These are phyloP conservation scores for Saturnia pavonia DNA, from an alignment of 2,888 invertebrate species.

Conservation along the genomic window DNA sequence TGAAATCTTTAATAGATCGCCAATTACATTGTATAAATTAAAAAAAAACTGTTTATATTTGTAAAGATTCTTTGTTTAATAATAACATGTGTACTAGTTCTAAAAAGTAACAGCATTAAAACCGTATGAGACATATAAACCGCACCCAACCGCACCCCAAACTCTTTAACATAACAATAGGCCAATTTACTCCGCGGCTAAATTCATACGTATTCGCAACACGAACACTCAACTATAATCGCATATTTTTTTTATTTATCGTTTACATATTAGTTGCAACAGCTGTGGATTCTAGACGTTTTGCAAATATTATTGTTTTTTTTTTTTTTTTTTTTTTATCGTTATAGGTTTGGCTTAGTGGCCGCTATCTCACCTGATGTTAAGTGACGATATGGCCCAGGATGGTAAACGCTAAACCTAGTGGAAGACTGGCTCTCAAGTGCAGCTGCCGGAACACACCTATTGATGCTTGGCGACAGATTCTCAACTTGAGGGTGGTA, in stretches of 20 bases:
- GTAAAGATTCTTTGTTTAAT: neutral
- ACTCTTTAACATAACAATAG: constrained; percentile 1
- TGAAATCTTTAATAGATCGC: too few relatives aligned
- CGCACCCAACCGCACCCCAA: neutral
- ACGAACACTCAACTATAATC: neutral
- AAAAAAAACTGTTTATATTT: too few relatives aligned
- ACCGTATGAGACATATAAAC: constrained; percentile 11
- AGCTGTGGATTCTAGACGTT: neutral
- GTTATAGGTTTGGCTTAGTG: too few relatives aligned
- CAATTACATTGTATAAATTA: too few relatives aligned
- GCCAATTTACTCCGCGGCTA: constrained; percentile 8
- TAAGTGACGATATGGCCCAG: too few relatives aligned
- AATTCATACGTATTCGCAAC: constrained; percentile 7
- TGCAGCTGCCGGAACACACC: too few relatives aligned
- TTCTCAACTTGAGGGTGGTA: too few relatives aligned
- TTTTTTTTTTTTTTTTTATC: too few relatives aligned
- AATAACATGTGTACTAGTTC: neutral
- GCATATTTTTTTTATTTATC: constrained; percentile 5
- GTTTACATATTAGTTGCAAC: constrained; percentile 9
- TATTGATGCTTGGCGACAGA: too few relatives aligned
- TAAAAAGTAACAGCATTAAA: constrained; percentile 13
- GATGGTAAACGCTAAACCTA: too few relatives aligned
- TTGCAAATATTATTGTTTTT: neutral
- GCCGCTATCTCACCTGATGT: too few relatives aligned
- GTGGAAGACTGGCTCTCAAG: too few relatives aligned